These are phyloP conservation scores for Onchidella celtica DNA, from an alignment of 2,888 invertebrate species.

Conservation along the genomic window DNA sequence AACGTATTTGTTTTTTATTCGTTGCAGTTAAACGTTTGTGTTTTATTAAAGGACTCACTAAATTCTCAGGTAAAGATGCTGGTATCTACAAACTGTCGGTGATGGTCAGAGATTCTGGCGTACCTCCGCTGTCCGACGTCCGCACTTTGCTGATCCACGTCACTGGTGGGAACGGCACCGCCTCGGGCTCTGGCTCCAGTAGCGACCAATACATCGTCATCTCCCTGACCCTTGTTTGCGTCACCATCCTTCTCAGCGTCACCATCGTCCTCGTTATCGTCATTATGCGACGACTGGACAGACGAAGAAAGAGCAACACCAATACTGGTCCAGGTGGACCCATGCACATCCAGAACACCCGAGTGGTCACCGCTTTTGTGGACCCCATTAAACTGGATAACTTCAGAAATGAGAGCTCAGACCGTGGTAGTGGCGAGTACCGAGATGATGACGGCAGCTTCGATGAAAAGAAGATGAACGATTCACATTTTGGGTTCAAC, in stretches of 20 bases:
- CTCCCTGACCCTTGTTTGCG: slow-evolving; percentile 68
- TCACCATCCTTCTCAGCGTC: slow-evolving; percentile 67
- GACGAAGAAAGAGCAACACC: slow-evolving; percentile 38
- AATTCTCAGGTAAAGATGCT: slow-evolving; percentile 41
- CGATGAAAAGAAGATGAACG: slow-evolving; percentile 32
- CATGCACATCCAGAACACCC: slow-evolving; percentile 38
- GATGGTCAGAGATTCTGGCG: slow-evolving; percentile 53
- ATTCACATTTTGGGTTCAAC: slow-evolving; percentile 30
- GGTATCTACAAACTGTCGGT: slow-evolving; percentile 53
- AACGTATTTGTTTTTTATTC: no score
- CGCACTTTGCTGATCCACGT: slow-evolving; percentile 51
- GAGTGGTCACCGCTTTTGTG: slow-evolving; percentile 23
- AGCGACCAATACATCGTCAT: slow-evolving; percentile 60
- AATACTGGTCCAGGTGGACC: not conserved
- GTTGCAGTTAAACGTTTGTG: no score
- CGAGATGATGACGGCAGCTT: slow-evolving; percentile 17
- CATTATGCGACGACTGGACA: slow-evolving; percentile 67
- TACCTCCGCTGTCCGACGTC: slow-evolving; percentile 52
- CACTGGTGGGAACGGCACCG: slow-evolving; percentile 51
- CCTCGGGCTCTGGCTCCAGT: slow-evolving; percentile 17
- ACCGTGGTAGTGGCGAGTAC: slow-evolving; percentile 1
- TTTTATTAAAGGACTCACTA: no score
- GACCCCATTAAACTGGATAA: slow-evolving; percentile 43
- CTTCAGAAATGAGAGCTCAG: slow-evolving; percentile 40
- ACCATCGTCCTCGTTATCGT: slow-evolving; percentile 71